phyloP scores from a whole-genome alignment of 2,888 invertebrate species.

The Acholoe squamosa region DNA sequence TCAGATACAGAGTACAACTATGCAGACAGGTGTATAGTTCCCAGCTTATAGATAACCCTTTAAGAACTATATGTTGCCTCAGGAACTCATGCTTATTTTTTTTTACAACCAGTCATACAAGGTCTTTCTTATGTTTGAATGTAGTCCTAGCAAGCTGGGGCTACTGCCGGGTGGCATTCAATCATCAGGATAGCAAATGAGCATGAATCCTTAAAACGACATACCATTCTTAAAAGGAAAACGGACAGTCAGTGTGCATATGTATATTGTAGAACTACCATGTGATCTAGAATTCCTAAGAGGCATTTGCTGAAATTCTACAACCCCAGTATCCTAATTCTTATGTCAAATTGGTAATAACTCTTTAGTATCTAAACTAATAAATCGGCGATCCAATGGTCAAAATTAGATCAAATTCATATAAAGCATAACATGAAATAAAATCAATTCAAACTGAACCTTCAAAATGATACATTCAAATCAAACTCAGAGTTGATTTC shows the following conservation, averaged over 20 bases:
- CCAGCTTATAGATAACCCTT: neutral
- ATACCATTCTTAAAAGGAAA: no score
- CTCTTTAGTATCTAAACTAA: neutral
- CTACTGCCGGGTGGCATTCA: no score
- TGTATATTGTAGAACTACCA: constrained; percentile 2
- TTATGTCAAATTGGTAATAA: neutral
- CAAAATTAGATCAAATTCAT: neutral
- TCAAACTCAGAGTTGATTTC: neutral
- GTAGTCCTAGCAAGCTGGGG: no score
- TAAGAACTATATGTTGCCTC: no score
- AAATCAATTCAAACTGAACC: neutral
- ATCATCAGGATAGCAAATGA: no score
- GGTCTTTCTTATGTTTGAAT: no score
- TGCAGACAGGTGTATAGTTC: constrained; percentile 9
- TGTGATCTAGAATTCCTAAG: neutral
- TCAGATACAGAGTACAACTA: neutral
- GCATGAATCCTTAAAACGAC: no score
- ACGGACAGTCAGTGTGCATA: neutral
- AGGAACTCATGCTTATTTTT: no score
- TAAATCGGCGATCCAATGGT: neutral
- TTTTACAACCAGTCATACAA: no score
- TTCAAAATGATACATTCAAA: neutral
- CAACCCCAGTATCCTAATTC: neutral
- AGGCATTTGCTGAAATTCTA: neutral
- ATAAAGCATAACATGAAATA: neutral